Base-by-base conservation (phyloP, 2,113 vertebrate genomes). In the Pedetes capensis region DNA sequence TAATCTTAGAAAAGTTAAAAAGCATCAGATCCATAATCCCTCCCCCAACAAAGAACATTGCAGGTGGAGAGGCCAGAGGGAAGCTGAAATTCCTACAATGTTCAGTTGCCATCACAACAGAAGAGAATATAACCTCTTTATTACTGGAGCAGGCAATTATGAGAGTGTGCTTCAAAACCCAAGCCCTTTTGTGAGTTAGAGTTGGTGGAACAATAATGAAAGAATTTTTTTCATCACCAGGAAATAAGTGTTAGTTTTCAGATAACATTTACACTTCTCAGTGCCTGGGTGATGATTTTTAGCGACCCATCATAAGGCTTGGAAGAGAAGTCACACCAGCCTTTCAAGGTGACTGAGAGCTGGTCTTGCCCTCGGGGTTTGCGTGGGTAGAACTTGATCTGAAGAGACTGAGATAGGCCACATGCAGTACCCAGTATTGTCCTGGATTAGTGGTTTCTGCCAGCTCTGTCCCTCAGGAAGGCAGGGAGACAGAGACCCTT, bases 201-300 rank as follows among this genome's bases (percentile, higher is more conserved):
- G 44, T 34, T 87, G 94, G 94, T 49, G 59, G 76, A 93, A 76
- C 76, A 89, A 71, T 95, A 95, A 92, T 61, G 75, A 96, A 94
- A 95, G 76, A 89, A 83, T 72, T 68, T 91, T 57, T 95, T 96
- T 94, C 78, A 83, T 87, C 87, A 44, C 66, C 87, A 93, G 87
- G 80, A 96, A 96, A 93, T 96, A 96, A 96, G 84, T 76, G 72
- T 94, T 93, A 76, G 78, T 89, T 94, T 94, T 94, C 49, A 76
- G 91, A 89, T 64, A 79, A 71, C 91, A 76, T 83, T 71, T 89
- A 49, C 5, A 13, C 42, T 37, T 75, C 42, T 83, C 51, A 18
- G 32, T 13, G n/a, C 32, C 66, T 22, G 20, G 61, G 59, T 76
- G 74, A 39, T 49, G 37, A 63, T 68, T 97, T 95, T 89, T 55